These are phyloP conservation scores for Monomorium pharaonis DNA, from an alignment of 1,140 invertebrate genomes.

Conservation along the genomic window DNA sequence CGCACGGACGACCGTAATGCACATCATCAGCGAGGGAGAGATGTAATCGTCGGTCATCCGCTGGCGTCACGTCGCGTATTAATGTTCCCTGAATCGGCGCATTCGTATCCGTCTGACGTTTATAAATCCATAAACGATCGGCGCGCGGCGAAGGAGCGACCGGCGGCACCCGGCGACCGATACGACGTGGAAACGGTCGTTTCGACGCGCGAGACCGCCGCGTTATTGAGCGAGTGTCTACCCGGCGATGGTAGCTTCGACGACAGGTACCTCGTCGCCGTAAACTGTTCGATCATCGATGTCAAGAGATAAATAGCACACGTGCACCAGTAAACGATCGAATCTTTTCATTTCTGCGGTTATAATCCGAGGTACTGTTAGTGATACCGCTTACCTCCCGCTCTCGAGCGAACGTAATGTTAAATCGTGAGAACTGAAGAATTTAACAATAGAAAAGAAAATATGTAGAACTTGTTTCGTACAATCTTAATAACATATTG, in stretches of 20 bases:
- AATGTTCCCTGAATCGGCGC: constrained; percentile 29
- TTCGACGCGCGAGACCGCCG: not conserved
- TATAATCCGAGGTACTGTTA: constrained; percentile 20
- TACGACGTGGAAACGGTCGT: constrained; percentile 18
- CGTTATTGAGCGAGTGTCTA: constrained; percentile 14
- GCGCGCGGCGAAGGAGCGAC: not conserved
- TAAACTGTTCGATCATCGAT: constrained; percentile 3
- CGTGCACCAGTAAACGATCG: not conserved
- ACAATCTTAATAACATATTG: not conserved
- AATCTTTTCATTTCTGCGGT: not conserved
- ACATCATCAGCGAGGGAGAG: constrained; percentile 36
- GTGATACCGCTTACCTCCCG: not conserved
- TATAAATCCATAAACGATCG: constrained; percentile 49
- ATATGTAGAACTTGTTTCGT: not conserved
- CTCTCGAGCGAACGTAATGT: not conserved
- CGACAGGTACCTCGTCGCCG: not conserved
- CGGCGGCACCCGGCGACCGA: not conserved
- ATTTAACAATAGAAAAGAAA: not conserved
- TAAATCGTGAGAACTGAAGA: not conserved
- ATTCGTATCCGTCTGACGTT: constrained; percentile 13
- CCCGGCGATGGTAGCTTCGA: not conserved
- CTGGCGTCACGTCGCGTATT: constrained; percentile 36
- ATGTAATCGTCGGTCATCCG: constrained; percentile 45
- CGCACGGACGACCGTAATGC: constrained; percentile 19
- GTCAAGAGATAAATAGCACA: not conserved